Evolutionary conservation across 1,140 invertebrate species (phyloP).

Genomic region (Danaus melanippus): DNA sequence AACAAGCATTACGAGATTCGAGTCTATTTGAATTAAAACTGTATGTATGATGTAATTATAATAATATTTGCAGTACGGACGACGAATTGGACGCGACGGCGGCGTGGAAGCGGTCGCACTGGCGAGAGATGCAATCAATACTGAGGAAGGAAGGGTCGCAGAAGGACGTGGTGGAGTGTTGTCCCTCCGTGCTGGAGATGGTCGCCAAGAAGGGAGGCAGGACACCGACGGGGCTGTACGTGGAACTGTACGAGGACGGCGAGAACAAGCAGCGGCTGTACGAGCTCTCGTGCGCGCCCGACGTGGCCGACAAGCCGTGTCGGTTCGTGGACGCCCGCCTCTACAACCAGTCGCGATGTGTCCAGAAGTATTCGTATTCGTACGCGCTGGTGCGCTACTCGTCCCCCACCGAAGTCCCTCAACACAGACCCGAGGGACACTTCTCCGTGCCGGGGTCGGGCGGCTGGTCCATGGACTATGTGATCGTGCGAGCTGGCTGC

Average conservation of each 20-base stretch:
- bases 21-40: not conserved
- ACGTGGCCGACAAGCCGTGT: slow-evolving; percentile 82
- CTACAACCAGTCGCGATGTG: slow-evolving; percentile 81
- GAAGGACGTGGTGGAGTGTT: slow-evolving; percentile 81
- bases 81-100: slow-evolving; percentile 52
- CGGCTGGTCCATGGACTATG: slow-evolving; percentile 85
- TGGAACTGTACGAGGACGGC: slow-evolving; percentile 83
- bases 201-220: slow-evolving; percentile 83
- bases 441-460: slow-evolving; percentile 71
- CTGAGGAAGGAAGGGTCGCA: slow-evolving; percentile 74
- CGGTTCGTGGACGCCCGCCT: slow-evolving; percentile 81
- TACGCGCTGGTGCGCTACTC: slow-evolving; percentile 83
- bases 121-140: slow-evolving; percentile 77
- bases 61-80: slow-evolving; percentile 42
- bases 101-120: slow-evolving; percentile 60
- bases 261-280: slow-evolving; percentile 80
- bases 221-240: slow-evolving; percentile 79
- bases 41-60: not conserved
- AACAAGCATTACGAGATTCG: not conserved
- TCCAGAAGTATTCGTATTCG: slow-evolving; percentile 87
- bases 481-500: slow-evolving; percentile 85
- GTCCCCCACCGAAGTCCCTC: slow-evolving; percentile 63
- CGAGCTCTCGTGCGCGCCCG: slow-evolving; percentile 83
- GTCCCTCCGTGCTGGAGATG: slow-evolving; percentile 83
- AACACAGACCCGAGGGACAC: slow-evolving; percentile 64